Percentiles rank a stretch among this genome's conserved stretches.
phyloP scores from a whole-genome alignment of 2,888 invertebrate genomes.

The Unio pictorum region DNA sequence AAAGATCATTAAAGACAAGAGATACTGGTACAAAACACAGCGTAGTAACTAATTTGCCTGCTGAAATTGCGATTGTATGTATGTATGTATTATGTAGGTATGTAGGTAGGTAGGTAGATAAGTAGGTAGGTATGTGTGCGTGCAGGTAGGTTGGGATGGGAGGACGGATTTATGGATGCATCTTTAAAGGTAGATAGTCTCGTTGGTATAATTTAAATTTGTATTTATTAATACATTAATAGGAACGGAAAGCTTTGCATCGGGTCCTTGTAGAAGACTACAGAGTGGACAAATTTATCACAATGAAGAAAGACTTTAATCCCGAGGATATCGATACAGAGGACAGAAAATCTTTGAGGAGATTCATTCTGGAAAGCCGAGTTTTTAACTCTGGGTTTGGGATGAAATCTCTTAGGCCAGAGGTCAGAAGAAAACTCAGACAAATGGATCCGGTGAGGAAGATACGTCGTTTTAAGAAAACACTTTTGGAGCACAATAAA shows the following conservation, averaged over 20 bases:
- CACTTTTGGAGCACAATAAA: conserved; percentile 30
- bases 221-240: no score
- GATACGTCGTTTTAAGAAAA: conserved; percentile 27
- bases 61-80: no score
- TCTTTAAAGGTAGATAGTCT: no score
- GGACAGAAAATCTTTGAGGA: conserved; percentile 22
- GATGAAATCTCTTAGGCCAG: conserved; percentile 34
- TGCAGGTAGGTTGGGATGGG: no score
- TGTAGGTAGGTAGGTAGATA: no score
- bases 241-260: conserved; percentile 35
- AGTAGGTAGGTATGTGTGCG: no score
- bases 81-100: no score
- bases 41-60: no score
- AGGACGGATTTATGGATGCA: no score
- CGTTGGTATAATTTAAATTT: no score
- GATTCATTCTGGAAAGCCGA: conserved; percentile 41
- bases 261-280: conserved; percentile 39
- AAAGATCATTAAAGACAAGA: no score
- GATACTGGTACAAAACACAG: neutral
- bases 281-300: conserved; percentile 38
- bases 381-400: conserved; percentile 44
- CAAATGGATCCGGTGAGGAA: conserved; percentile 41
- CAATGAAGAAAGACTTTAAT: conserved; percentile 42
- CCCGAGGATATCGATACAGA: conserved; percentile 28
- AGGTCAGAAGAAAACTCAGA: conserved; percentile 36